Conservation (phyloP, 1,140 invertebrate genomes). For the Anastatus disparis region DNA sequence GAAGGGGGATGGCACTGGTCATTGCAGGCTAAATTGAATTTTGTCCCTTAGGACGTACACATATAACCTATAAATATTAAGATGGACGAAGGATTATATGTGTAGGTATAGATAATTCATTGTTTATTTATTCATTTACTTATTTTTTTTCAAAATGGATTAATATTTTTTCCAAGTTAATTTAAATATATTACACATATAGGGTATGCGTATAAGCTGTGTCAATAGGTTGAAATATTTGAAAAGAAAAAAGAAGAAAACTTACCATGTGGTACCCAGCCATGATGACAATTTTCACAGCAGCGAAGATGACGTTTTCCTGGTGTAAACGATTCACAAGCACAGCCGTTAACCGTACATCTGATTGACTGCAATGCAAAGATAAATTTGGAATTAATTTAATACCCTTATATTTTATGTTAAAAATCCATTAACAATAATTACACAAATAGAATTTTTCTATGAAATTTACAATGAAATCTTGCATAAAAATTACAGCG, state of each 20-base stretch:
- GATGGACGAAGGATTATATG: constrained; percentile 10
- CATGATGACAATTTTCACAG: constrained; percentile 80
- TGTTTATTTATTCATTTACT: constrained; percentile 22
- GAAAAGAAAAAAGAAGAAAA: neutral
- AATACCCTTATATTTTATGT: too few relatives aligned
- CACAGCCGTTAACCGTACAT: constrained; percentile 77
- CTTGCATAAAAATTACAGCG: too few relatives aligned
- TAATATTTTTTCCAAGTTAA: neutral
- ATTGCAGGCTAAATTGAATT: constrained; percentile 67
- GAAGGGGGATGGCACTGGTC: constrained; percentile 59
- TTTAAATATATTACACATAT: neutral
- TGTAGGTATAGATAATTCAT: constrained; percentile 7
- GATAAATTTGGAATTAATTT: too few relatives aligned
- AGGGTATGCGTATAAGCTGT: too few relatives aligned
- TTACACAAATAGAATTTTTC: too few relatives aligned
- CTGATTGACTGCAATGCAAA: constrained; percentile 82
- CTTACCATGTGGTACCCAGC: constrained; percentile 85
- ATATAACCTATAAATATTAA: constrained; percentile 11
- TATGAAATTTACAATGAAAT: too few relatives aligned
- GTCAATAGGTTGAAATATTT: neutral
- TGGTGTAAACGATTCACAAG: constrained; percentile 81
- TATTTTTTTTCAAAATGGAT: neutral
- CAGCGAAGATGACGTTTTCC: constrained; percentile 76
- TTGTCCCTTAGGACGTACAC: constrained; percentile 59
- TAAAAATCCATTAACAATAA: too few relatives aligned